These are phyloP conservation scores for Gryllus longicercus DNA, from an alignment of 2,888 invertebrate genomes.

Conservation along the genomic window DNA sequence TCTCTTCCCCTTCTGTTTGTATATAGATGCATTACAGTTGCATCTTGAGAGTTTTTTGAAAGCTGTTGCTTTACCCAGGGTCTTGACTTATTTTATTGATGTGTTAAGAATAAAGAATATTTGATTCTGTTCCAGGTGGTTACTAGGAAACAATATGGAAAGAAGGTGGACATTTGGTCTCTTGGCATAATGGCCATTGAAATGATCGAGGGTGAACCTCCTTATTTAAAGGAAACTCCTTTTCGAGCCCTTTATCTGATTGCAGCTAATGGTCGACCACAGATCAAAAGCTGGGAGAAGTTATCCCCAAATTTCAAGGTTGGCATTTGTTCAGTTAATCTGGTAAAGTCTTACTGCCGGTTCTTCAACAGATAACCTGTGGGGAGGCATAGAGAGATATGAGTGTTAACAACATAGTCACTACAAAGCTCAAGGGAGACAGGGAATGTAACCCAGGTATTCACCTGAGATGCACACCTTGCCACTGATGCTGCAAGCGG, in stretches of 20 bases:
- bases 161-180: slow-evolving; percentile 91
- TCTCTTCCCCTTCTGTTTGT: not conserved
- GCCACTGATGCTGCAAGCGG: too few species aligned
- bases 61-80: too few species aligned
- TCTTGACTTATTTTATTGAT: too few species aligned
- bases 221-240: slow-evolving; percentile 93
- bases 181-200: slow-evolving; percentile 98
- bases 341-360: too few species aligned
- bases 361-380: too few species aligned
- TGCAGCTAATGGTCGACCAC: slow-evolving; percentile 91
- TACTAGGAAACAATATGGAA: slow-evolving; percentile 88
- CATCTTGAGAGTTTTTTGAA: too few species aligned
- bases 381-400: too few species aligned
- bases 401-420: too few species aligned
- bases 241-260: slow-evolving; percentile 89
- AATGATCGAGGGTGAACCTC: slow-evolving; percentile 96
- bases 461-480: too few species aligned
- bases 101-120: too few species aligned
- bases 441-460: too few species aligned
- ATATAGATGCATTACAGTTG: not conserved
- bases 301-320: slow-evolving; percentile 65
- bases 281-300: slow-evolving; percentile 77
- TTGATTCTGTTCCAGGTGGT: slow-evolving; percentile 56
- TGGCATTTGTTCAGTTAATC: not conserved
- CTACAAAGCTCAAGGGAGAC: too few species aligned